Percentiles rank a stretch among this genome's conserved stretches.
Evolutionary conservation across 2,113 vertebrate species (phyloP).

Genomic region (Petrocephalus microphthalmus): DNA sequence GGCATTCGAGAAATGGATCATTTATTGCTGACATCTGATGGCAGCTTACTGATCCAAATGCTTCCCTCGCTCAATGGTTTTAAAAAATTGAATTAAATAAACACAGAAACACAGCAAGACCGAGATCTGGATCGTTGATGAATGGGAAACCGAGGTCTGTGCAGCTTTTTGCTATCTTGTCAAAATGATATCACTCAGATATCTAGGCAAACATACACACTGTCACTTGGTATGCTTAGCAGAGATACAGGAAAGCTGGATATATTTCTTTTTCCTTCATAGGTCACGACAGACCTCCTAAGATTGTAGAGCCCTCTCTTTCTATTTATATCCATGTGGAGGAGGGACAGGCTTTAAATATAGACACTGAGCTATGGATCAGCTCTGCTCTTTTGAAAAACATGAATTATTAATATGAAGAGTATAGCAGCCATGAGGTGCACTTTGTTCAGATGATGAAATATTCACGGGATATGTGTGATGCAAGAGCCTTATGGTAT

Average conservation of each 20-base stretch:
- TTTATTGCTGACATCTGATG: neutral
- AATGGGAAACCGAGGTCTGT: neutral
- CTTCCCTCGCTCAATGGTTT: neutral
- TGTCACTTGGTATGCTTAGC: neutral
- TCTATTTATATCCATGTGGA: slow-evolving; percentile 32
- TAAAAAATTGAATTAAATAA: neutral
- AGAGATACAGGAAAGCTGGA: too few species aligned
- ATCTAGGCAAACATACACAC: neutral
- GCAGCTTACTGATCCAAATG: neutral
- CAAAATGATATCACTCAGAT: neutral
- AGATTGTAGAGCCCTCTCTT: slow-evolving; percentile 2
- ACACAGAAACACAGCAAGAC: neutral
- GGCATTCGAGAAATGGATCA: neutral
- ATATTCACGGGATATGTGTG: neutral
- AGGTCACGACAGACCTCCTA: neutral
- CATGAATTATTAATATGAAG: slow-evolving; percentile 52
- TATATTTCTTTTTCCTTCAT: neutral
- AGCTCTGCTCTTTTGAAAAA: slow-evolving; percentile 33
- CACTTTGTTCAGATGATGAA: slow-evolving; percentile 30
- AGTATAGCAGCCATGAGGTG: slow-evolving; percentile 32
- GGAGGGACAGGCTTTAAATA: slow-evolving; percentile 33
- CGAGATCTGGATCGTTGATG: neutral
- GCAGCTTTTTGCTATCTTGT: neutral
- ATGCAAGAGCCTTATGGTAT: neutral
- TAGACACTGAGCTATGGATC: slow-evolving; percentile 33